Evolutionary conservation across 2,113 vertebrate species (phyloP).

Genomic region (Pyxicephalus adspersus): DNA sequence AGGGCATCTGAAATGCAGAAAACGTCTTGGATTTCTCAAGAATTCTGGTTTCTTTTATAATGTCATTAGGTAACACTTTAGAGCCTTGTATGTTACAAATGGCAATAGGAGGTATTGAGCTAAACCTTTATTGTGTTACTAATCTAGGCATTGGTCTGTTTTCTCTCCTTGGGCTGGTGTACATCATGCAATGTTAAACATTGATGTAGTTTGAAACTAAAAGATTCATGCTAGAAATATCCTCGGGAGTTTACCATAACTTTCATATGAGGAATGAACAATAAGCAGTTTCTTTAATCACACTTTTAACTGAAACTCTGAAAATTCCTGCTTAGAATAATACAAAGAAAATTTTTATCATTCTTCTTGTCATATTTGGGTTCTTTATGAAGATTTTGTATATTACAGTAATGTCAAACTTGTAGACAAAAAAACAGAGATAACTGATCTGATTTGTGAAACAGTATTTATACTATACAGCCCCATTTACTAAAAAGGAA

Average conservation of each 20-base stretch:
- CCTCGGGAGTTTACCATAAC: slow-evolving; percentile 26
- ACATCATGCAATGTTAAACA: slow-evolving; percentile 18
- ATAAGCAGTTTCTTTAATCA: slow-evolving; percentile 12
- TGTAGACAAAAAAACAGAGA: no score
- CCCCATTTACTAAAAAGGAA: no score
- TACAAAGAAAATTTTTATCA: no score
- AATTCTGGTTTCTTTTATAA: slow-evolving; percentile 36
- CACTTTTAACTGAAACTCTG: not conserved
- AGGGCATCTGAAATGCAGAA: slow-evolving; percentile 23
- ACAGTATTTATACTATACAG: no score
- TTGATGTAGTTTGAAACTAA: slow-evolving; percentile 39
- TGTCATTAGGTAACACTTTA: slow-evolving; percentile 37
- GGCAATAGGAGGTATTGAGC: not conserved
- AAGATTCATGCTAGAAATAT: slow-evolving; percentile 34
- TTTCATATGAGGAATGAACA: slow-evolving; percentile 17
- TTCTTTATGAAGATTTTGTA: no score
- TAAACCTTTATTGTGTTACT: slow-evolving; percentile 42
- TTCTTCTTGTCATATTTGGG: no score
- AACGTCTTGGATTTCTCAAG: not conserved
- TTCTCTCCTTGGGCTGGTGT: not conserved
- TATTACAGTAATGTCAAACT: no score
- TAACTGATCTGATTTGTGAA: no score
- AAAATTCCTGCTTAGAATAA: no score
- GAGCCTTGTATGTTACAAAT: slow-evolving; percentile 35
- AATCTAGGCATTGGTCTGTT: not conserved